Base-by-base conservation (phyloP, 2,113 vertebrate species). In the Phalacrocorax aristotelis region DNA sequence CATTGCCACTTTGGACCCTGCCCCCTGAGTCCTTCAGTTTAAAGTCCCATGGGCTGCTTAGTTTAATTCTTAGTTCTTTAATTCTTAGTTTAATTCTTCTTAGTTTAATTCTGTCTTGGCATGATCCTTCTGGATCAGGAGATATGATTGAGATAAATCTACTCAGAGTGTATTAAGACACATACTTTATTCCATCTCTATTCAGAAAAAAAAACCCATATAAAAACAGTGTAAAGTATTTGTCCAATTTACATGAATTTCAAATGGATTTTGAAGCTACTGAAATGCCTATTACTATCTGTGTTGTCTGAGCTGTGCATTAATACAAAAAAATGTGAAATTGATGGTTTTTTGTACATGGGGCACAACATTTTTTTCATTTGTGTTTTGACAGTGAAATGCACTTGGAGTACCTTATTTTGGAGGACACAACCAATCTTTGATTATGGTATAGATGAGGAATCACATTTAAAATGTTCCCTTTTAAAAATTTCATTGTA, bases 361-460 rank as follows among this genome's bases (percentile, higher is more conserved):
- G 38, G 40, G 58, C 29, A 66, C 0, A 9, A 29, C 13, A 27
- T 40, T 38, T 60, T 71, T 91, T 92, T 74, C 11, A 58, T 93
- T 74, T 95, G n/a, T 82, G 10, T 91, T 92, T 87, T 89, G 74
- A 72, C 57, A 70, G 42, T 49, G 77, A 93, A 93, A 72, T 71
- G 21, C 5, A 69, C 13, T 75, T 90, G 48, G 44, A 32, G 22
- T 57, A 46, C 10, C 30, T 92, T 81, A 57, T 89, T 95, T 93
- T 51, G 49, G 44, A 80, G n/a, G 27, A 72, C 48, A 78, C 38
- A 52, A 82, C 25, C 52, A 70, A 66, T 69, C 57, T 89, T 93
- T 84, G 74, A 71, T 92, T 85, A 82, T 49, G 91, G 58, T 29
- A 51, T 9, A 77, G 54, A 72, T 51, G 81, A 91, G 94, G 80